Percentiles rank a stretch among this genome's conserved stretches.
Evolutionary conservation across 2,113 vertebrate genomes (phyloP).

Genomic region (Puntigrus tetrazona): DNA sequence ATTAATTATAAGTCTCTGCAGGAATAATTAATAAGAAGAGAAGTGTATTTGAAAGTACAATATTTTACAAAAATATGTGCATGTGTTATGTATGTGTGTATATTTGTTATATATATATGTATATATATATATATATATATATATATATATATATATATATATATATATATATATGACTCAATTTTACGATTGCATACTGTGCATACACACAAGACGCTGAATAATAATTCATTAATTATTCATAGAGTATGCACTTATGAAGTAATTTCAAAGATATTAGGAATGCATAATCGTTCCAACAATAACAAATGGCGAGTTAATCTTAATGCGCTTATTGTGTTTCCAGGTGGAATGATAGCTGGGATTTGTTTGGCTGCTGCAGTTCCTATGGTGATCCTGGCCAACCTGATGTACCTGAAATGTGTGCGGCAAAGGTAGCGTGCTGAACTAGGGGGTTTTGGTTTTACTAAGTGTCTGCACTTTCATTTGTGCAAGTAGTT

Average conservation of each 20-base stretch:
- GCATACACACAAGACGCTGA: not conserved
- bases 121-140: too few relatives aligned
- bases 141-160: too few relatives aligned
- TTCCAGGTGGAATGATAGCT: conserved; percentile 61
- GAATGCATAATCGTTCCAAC: not conserved
- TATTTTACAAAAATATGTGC: not conserved
- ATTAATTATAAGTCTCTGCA: not conserved
- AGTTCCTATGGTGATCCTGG: conserved; percentile 56
- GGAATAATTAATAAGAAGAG: not conserved
- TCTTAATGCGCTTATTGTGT: not conserved
- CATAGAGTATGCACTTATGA: not conserved
- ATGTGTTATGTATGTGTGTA: too few relatives aligned
- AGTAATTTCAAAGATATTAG: not conserved
- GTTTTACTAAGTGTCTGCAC: not conserved
- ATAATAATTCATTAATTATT: not conserved
- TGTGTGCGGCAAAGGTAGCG: conserved; percentile 71
- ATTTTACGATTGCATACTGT: too few relatives aligned
- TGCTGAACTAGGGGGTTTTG: not conserved
- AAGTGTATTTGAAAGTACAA: not conserved
- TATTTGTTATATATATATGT: too few relatives aligned
- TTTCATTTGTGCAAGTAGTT: conserved; percentile 10
- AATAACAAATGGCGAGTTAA: not conserved
- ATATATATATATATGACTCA: too few relatives aligned
- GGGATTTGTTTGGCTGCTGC: conserved; percentile 50
- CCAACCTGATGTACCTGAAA: conserved; percentile 70